Evolutionary conservation across 2,888 invertebrate genomes (phyloP), one percentile per base, ranked within the genome.

Genomic region (Sphecodes monilicornis): DNA sequence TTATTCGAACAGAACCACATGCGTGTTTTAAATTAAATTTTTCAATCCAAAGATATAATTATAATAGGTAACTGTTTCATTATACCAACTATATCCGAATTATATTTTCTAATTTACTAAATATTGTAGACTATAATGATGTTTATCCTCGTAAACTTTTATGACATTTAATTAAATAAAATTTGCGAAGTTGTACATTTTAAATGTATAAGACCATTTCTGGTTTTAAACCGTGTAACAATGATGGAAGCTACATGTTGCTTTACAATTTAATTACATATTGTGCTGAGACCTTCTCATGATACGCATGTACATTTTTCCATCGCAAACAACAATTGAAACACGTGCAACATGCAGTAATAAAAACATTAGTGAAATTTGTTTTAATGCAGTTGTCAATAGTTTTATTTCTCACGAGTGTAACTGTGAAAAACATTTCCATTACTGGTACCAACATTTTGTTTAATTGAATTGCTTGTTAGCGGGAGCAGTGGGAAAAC

Each of bases 381-480:
- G 71, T 36, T 50, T 71, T 11, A 32, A 26, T 43, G 16, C 29
- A 22, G 29, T 18, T 22, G 70, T 70, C 29, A 29, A 26, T 70
- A 3, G 22, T 11, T 29, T 29, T n/a, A 32, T 10, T 46, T 60
- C 8, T 60, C 29, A 10, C 70, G 22, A 22, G 4, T 13, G n/a
- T 22, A 70, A 46, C 76, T 43, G 36, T 39, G 64, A 11, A 22
- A 16, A 29, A 50, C 32, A 18, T 46, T 64, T 32, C 43, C 32
- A 43, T 6, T 8, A 22, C 29, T n/a, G 43, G 13, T n/a, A 43
- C 43, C 64, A 22, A 13, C 29, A 43, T 22, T 75, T 43, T 26
- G 10, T 26, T 32, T 13, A 54, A 66, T 71, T 50, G 22, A n/a
- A 43, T 50, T 66, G 46, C 29, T 54, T 77, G 70, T 71, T 80